These are phyloP conservation scores for Ptychobarbus kaznakovi DNA, from an alignment of 2,797 vertebrate species.

Conservation along the genomic window DNA sequence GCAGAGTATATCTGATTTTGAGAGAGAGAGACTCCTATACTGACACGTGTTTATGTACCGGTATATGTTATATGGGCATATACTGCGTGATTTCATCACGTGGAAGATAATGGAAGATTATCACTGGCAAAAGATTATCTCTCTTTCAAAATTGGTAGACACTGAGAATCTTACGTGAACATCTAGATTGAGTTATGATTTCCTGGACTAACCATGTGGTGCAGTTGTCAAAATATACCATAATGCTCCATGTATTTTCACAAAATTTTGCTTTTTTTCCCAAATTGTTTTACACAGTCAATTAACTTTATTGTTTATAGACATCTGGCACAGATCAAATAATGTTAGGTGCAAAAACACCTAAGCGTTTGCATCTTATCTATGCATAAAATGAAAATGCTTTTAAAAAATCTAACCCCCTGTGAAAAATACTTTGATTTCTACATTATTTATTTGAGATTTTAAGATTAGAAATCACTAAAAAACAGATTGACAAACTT, in stretches of 20 bases:
- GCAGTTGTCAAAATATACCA: slow-evolving; percentile 38
- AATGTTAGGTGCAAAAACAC: background rate
- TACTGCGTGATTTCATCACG: background rate
- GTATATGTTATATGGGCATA: background rate
- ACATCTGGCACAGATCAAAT: background rate
- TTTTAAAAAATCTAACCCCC: background rate
- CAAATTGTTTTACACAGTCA: background rate
- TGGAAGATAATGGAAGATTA: background rate
- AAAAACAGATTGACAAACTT: background rate
- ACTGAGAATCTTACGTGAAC: background rate
- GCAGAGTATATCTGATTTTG: slow-evolving; percentile 40
- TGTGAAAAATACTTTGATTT: background rate
- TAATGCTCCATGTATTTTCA: slow-evolving; percentile 6
- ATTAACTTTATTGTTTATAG: background rate
- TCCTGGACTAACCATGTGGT: slow-evolving; percentile 18
- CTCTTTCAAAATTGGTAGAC: slow-evolving; percentile 14
- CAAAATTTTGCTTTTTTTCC: background rate
- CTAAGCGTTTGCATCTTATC: background rate
- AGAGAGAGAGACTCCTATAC: slow-evolving; percentile 25
- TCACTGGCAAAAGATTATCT: background rate
- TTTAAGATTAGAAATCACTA: background rate
- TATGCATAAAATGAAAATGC: background rate
- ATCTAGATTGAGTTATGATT: slow-evolving; percentile 4
- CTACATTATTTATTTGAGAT: background rate
- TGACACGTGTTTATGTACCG: slow-evolving; percentile 22